Conservation (phyloP, 2,113 vertebrate genomes). For the Larimichthys polyactis region DNA sequence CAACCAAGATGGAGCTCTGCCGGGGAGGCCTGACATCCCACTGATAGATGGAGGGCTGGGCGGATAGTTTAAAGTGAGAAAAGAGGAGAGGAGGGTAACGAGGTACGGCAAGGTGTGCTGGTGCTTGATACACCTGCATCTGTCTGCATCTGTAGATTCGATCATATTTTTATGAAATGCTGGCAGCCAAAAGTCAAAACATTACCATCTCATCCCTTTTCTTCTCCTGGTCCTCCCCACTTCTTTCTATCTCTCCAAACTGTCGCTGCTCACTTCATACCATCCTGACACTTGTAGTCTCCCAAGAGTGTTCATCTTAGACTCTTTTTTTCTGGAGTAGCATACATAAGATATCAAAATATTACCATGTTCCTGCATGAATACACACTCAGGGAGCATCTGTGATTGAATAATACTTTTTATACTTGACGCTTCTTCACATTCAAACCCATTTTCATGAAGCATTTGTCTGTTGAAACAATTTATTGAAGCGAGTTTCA, state of each 20-base stretch:
- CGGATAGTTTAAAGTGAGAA: slow-evolving; percentile 7
- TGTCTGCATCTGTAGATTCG: neutral
- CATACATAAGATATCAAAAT: neutral
- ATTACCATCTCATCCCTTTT: neutral
- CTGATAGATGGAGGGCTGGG: slow-evolving; percentile 55
- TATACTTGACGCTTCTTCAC: no score
- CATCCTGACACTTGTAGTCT: slow-evolving; percentile 3
- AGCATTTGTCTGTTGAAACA: no score
- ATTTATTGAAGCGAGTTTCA: no score
- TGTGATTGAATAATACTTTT: no score
- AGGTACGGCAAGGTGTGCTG: neutral
- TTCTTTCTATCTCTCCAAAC: neutral
- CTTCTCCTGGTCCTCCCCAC: neutral
- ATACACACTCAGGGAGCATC: no score
- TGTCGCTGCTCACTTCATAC: neutral
- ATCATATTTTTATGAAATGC: neutral
- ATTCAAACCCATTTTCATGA: no score
- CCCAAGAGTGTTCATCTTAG: neutral
- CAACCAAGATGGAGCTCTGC: slow-evolving; percentile 71
- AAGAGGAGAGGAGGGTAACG: neutral
- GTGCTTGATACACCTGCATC: neutral
- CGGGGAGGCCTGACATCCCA: slow-evolving; percentile 52
- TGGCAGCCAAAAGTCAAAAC: neutral
- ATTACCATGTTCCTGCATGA: neutral
- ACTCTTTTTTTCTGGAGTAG: neutral